Evolutionary conservation across 2,888 invertebrate species (phyloP), one percentile per base, ranked within the genome.

Genomic region (Melipona bicolor): DNA sequence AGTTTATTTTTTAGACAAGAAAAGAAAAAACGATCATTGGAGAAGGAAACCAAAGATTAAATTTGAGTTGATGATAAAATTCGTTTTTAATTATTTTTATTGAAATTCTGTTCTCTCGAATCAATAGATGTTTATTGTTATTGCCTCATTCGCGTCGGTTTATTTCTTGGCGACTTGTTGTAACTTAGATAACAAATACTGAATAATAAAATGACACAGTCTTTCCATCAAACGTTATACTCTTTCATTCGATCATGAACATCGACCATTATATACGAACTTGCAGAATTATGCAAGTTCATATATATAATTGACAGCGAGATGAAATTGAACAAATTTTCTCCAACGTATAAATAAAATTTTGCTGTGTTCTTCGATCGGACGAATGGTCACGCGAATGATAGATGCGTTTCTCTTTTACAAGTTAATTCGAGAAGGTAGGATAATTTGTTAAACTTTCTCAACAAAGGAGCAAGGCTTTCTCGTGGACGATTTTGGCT

Each of bases 391-490:
- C 49, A 21, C 27, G 21, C 17, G 19, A 32, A 13, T 32, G 27
- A 54, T 54, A 54, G 61, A 17, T 27, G 19, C 50, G 49, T 62
- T 74, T 36, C 64, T 65, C 27, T 61, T 27, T 73, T n/a, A 36
- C 52, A 52, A 64, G 32, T 64, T 50, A 50, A 61, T 72, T 56
- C 27, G 21, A 4, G 4, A 27, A 59, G 61, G 19, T 54, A 24
- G 5, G 43, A 11, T 43, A 43, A 43, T 43, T 43, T 43, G 43
- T 43, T 43, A 9, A 9, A 15, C 59, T 71, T 61, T 64, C 32
- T 27, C 32, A 61, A 61, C 61, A 61, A 61, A 61, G 27, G 17
- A 59, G 24, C 17, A 27, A 59, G 17, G 61, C 67, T 68, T 52
- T 59, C 49, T 61, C 21, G 17, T 11, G 9, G 32, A 62, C 36